Percentiles rank a stretch among this genome's conserved stretches.
phyloP scores from a whole-genome alignment of 2,888 invertebrate genomes.

The Hymenopus coronatus region DNA sequence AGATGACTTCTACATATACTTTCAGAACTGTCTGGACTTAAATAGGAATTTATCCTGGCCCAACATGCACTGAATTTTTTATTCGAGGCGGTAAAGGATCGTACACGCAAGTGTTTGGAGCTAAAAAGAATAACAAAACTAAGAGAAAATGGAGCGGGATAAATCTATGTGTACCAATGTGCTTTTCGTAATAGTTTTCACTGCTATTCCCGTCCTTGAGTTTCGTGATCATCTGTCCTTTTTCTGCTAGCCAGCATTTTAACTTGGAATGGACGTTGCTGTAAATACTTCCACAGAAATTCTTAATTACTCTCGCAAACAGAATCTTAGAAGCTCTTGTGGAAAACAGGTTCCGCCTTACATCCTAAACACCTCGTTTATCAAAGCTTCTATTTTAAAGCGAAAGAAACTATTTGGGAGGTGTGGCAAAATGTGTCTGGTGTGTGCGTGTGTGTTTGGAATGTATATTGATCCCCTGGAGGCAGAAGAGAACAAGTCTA shows the following conservation, averaged over 20 bases:
- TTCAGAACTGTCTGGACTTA: too few relatives aligned
- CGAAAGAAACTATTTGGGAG: not conserved
- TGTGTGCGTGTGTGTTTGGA: not conserved
- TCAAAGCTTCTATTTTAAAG: not conserved
- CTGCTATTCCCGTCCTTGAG: not conserved
- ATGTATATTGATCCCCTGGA: not conserved
- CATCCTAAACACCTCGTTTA: not conserved
- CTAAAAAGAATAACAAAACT: too few relatives aligned
- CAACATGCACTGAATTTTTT: too few relatives aligned
- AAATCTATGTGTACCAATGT: too few relatives aligned
- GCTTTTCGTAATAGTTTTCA: not conserved
- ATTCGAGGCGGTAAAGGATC: too few relatives aligned
- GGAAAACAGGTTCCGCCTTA: not conserved
- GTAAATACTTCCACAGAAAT: not conserved
- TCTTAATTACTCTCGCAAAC: not conserved
- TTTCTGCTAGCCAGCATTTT: not conserved
- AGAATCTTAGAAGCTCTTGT: not conserved
- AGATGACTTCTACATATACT: too few relatives aligned
- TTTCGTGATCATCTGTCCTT: too few relatives aligned
- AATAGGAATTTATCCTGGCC: too few relatives aligned
- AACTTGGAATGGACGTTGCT: not conserved
- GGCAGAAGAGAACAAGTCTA: not conserved
- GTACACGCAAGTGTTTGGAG: too few relatives aligned
- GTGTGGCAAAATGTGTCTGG: not conserved
- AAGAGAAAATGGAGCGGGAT: too few relatives aligned